A percentile compares a stretch with the other conserved stretches of the same genome.
These are phyloP conservation scores for Emmelina monodactyla DNA, from an alignment of 2,888 invertebrate species.

Conservation along the genomic window DNA sequence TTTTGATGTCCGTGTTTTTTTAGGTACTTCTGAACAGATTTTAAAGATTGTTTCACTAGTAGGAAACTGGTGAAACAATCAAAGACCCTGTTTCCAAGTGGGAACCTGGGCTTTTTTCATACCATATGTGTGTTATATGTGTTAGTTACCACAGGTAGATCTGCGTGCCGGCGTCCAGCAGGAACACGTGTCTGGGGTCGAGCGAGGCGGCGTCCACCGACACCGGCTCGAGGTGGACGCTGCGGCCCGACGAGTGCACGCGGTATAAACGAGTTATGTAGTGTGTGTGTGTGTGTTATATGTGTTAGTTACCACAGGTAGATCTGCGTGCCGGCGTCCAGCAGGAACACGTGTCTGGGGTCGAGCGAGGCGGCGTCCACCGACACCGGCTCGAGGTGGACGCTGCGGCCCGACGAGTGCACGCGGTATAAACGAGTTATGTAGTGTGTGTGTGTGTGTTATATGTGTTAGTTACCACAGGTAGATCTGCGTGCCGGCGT, in stretches of 20 bases:
- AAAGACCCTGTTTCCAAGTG: too few relatives aligned
- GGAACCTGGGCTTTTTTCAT: too few relatives aligned
- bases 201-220: constrained; percentile 73
- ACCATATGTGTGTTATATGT: too few relatives aligned
- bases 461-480: constrained; percentile 88
- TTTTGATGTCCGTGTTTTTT: too few relatives aligned
- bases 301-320: too few relatives aligned
- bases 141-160: too few relatives aligned
- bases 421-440: constrained; percentile 87
- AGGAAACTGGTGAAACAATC: too few relatives aligned
- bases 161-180: constrained; percentile 89
- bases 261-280: constrained; percentile 86
- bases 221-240: constrained; percentile 91
- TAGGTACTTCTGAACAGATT: too few relatives aligned
- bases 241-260: constrained; percentile 86
- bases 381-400: constrained; percentile 89
- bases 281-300: too few relatives aligned
- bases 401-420: constrained; percentile 84
- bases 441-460: too few relatives aligned
- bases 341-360: constrained; percentile 88
- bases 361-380: constrained; percentile 79
- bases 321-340: too few relatives aligned
- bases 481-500: constrained; percentile 84
- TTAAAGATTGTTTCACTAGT: too few relatives aligned
- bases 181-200: constrained; percentile 91